Evolutionary conservation across 2,888 invertebrate genomes (phyloP).

Genomic region (Poecilobothrus nobilitatus): DNA sequence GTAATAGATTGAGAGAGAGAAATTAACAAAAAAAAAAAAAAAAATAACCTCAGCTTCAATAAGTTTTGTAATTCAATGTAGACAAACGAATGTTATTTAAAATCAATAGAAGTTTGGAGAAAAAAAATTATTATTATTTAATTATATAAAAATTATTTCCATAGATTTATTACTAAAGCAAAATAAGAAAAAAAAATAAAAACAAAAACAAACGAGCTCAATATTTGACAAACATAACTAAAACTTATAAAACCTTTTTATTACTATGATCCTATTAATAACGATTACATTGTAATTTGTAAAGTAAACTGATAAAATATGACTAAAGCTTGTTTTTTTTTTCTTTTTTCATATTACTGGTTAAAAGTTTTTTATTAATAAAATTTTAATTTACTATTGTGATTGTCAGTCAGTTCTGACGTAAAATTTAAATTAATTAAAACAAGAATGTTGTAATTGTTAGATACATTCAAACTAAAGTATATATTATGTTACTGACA

Average conservation of each 20-base stretch:
- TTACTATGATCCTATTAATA: background rate
- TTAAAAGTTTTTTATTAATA: too few species aligned
- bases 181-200: background rate
- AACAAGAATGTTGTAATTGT: too few species aligned
- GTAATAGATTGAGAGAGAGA: too few species aligned
- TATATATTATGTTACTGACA: too few species aligned
- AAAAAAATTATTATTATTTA: background rate
- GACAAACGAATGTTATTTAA: background rate
- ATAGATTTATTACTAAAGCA: background rate
- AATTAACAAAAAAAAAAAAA: background rate
- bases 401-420: too few species aligned
- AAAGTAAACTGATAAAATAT: too few species aligned
- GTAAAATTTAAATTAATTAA: too few species aligned
- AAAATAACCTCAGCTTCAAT: background rate
- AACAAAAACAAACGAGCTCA: background rate
- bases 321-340: too few species aligned
- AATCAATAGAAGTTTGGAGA: background rate
- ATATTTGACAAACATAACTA: background rate
- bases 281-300: background rate
- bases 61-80: background rate
- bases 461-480: too few species aligned
- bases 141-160: slow-evolving; percentile 4
- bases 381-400: too few species aligned
- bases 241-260: background rate
- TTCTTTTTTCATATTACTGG: too few species aligned